Base-by-base conservation (phyloP, 2,797 vertebrate genomes). In the Ceryle rudis region DNA sequence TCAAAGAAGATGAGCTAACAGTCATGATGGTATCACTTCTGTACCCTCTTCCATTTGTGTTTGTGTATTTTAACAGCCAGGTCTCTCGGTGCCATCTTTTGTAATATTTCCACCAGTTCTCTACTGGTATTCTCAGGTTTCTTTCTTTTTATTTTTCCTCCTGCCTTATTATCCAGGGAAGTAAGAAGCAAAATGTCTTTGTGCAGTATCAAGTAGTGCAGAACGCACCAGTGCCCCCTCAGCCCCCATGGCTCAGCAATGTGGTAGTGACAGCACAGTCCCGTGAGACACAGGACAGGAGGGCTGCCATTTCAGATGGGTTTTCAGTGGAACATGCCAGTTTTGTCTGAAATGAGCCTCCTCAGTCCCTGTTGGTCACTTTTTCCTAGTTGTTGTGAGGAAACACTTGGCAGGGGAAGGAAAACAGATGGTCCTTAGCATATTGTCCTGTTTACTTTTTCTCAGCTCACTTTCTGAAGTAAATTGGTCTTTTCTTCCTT, bases 321-420 rank as follows among this genome's bases (percentile, higher is more conserved):
- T 52, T 79, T 85, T 46, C 44, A 72, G 37, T 3, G 49, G 65
- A 49, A 39, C n/a, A 2, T 64, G 57, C 57, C 72, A 46, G 28
- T 65, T 81, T 22, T 64, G 65, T 57, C 91, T 72, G 81, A 55
- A 94, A 18, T 11, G 74, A 89, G 14, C 31, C 62, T 89, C 14
- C 47, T 28, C 61, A 9, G 49, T 52, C 54, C 84, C 87, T 6
- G 37, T 14, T 82, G 92, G 95, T 91, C 95, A 89, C 67, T 85
- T 91, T 67, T 94, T 65, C 93, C 81, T 81, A 78, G 51, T 85
- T 29, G 78, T 58, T 94, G 83, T 65, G 83, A 95, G 73, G 57
- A 69, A 86, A 78, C 41, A 22, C 62, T 95, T 92, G 95, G 84
- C 97, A 97, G 84, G 91, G 96, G 74, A 82, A 90, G 95, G 93